Conservation (phyloP, 2,888 invertebrate genomes). For the Agrypnus murinus region DNA sequence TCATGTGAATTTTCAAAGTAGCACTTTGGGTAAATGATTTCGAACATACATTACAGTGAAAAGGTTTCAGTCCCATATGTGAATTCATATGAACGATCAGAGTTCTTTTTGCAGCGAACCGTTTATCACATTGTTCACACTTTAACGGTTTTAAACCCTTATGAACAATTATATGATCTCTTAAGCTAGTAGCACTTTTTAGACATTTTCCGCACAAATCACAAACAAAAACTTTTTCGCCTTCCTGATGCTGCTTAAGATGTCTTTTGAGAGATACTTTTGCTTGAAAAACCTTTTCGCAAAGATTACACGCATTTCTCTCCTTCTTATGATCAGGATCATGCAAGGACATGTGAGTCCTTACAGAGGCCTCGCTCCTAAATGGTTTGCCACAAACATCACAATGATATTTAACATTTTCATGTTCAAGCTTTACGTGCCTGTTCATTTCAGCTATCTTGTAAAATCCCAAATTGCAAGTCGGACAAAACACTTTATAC, state of each 20-base stretch:
- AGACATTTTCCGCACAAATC: conserved; percentile 41
- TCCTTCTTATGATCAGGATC: not conserved
- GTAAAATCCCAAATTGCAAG: no score
- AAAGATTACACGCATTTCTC: conserved; percentile 63
- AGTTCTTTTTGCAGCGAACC: conserved; percentile 74
- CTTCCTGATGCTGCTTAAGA: conserved; percentile 49
- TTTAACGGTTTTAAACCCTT: conserved; percentile 70
- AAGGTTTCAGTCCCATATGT: conserved; percentile 74
- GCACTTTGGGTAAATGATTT: conserved; percentile 73
- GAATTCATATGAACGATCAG: conserved; percentile 76
- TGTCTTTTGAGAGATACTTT: conserved; percentile 49
- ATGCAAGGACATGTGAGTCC: not conserved
- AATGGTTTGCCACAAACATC: conserved; percentile 36
- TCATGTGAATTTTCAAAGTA: conserved; percentile 71
- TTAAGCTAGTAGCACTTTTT: not conserved
- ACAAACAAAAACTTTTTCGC: conserved; percentile 40
- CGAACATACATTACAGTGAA: conserved; percentile 74
- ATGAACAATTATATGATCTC: conserved; percentile 5
- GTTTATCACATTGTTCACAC: conserved; percentile 72
- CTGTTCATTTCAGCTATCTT: not conserved
- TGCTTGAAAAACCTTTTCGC: no score
- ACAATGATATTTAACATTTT: conserved; percentile 69
- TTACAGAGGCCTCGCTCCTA: not conserved
- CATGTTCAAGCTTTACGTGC: conserved; percentile 72
- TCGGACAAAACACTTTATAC: no score